Evolutionary conservation across 1,140 invertebrate genomes (phyloP), one percentile per base, ranked within the genome.

Genomic region (Drosophila parvula): DNA sequence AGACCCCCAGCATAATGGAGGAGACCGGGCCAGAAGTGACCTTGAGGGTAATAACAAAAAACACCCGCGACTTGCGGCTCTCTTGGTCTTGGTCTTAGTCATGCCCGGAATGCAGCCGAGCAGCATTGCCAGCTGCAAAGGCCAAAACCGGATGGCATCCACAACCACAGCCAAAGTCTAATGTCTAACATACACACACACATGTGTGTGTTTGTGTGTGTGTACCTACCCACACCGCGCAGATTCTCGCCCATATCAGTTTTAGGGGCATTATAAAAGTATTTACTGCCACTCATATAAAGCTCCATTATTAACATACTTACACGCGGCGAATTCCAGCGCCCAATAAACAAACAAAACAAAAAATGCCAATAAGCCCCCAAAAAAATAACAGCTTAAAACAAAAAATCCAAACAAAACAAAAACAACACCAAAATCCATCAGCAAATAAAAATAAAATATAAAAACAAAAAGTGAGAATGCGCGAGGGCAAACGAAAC

Each of bases 31-130:
- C 64, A 59, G 67, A 74, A 69, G 76, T 84, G 84, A 88, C 83
- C 83, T 88, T 88, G 83, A 83, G 83, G 82, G 79, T 88, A 88
- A 88, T 89, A 88, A 88, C 84, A 89, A 88, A 81, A 81, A 88
- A 88, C 84, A 89, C 84, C 68, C 68, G 68, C 65, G 36, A 70
- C 64, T 58, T 44, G 67, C 75, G 28, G 60, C 40, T 74, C 57
- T 77, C 69, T 88, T 89, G 88, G 84, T 89, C 80, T 89, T 78
- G 80, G 32, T 77, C 69, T 88, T 89, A 88, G 84, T 89, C 84
- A 88, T 80, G 85, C 41, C 58, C 65, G 83, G 83, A 88, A 88
- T 88, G 84, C 80, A 88, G 80, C 74, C 68, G 56, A 79, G 74
- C 83, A 82, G 84, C 83, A 88, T 88, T 89, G 83, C 50, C 62